A percentile compares a stretch with the other conserved stretches of the same genome.
Conservation (phyloP, 2,888 invertebrate genomes). For the Orthonevra nobilis region DNA sequence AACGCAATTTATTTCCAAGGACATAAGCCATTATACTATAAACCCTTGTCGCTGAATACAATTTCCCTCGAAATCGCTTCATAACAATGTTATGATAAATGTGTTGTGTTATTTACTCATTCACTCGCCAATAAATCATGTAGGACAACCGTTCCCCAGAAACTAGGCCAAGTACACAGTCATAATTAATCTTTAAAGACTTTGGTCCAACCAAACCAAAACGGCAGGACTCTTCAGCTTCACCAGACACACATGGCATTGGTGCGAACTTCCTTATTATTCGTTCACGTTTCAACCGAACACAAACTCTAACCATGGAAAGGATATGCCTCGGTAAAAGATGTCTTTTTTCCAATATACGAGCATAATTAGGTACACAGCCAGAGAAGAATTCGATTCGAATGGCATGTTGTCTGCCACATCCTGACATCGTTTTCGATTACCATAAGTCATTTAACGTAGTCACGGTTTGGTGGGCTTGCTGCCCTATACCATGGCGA, state of each 20-base stretch:
- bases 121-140: slow-evolving; percentile 59
- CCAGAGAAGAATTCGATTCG: slow-evolving; percentile 48
- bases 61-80: slow-evolving; percentile 44
- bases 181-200: slow-evolving; percentile 61
- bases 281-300: slow-evolving; percentile 17
- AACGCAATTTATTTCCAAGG: slow-evolving; percentile 42
- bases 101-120: slow-evolving; percentile 51
- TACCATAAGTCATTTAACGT: slow-evolving; percentile 50
- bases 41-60: slow-evolving; percentile 32
- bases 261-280: slow-evolving; percentile 27
- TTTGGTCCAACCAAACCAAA: slow-evolving; percentile 11
- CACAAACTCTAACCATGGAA: no score
- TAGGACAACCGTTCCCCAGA: not conserved
- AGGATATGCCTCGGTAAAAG: no score
- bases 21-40: slow-evolving; percentile 33
- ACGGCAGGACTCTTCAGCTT: slow-evolving; percentile 6
- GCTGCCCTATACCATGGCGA: not conserved
- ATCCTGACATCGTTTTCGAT: slow-evolving; percentile 19
- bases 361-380: slow-evolving; percentile 60
- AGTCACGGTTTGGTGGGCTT: slow-evolving; percentile 5
- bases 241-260: no score
- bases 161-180: slow-evolving; percentile 57
- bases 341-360: no score
- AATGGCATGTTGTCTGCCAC: slow-evolving; percentile 11
- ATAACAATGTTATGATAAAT: slow-evolving; percentile 67